A percentile compares a stretch with the other conserved stretches of the same genome.
Conservation (phyloP, 1,140 invertebrate genomes). For the Bombus superbus region DNA sequence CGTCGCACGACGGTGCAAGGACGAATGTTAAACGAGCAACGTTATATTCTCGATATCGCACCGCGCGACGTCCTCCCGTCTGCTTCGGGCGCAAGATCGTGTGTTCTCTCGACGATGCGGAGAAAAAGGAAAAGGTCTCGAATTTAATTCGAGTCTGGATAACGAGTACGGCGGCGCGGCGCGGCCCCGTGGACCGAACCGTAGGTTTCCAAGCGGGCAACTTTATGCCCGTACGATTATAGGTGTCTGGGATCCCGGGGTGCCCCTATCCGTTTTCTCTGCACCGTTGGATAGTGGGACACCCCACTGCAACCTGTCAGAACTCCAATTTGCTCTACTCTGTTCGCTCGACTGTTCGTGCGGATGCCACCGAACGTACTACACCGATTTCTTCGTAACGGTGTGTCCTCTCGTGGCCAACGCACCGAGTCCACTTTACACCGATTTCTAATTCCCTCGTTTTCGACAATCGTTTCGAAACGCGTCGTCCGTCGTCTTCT, state of each 20-base stretch:
- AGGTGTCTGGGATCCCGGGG: slow-evolving; percentile 59
- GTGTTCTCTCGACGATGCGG: neutral
- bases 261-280: slow-evolving; percentile 66
- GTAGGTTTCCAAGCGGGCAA: slow-evolving; percentile 60
- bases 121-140: slow-evolving; percentile 5
- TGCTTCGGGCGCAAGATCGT: neutral
- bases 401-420: neutral
- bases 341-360: slow-evolving; percentile 13
- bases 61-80: neutral
- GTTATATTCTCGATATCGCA: neutral
- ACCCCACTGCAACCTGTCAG: slow-evolving; percentile 67
- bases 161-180: slow-evolving; percentile 39
- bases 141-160: slow-evolving; percentile 63
- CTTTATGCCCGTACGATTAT: slow-evolving; percentile 62
- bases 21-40: neutral
- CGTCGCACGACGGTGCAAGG: neutral
- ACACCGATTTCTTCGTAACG: neutral
- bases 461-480: too few species aligned
- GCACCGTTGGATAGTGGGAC: slow-evolving; percentile 59
- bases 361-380: slow-evolving; percentile 2
- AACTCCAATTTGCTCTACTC: slow-evolving; percentile 66
- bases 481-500: too few species aligned
- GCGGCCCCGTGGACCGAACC: slow-evolving; percentile 20
- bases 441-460: neutral
- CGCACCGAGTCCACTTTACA: neutral